Evolutionary conservation across 2,888 invertebrate genomes (phyloP).

Genomic region (Heteromyza rotundicornis): DNA sequence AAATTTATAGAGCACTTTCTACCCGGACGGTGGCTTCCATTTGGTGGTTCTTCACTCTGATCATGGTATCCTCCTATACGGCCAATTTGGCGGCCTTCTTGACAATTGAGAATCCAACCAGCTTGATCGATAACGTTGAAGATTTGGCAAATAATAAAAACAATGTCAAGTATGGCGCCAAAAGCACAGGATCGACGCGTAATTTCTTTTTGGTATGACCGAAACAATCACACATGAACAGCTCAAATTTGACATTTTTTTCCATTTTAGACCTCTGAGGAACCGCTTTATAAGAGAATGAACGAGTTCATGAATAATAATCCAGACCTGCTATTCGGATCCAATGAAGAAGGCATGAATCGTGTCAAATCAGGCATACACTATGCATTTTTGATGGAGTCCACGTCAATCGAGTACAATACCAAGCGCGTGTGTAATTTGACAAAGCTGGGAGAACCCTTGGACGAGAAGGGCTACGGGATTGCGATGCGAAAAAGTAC

Average conservation of each 20-base stretch:
- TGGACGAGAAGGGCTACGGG: constrained; percentile 77
- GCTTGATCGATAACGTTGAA: constrained; percentile 77
- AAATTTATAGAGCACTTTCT: constrained; percentile 74
- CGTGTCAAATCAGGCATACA: constrained; percentile 56
- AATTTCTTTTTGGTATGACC: constrained; percentile 81
- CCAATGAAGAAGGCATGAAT: constrained; percentile 67
- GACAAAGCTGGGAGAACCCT: constrained; percentile 67
- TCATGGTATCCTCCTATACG: constrained; percentile 80
- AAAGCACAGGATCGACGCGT: constrained; percentile 82
- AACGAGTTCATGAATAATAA: constrained; percentile 78
- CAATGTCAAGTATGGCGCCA: constrained; percentile 84
- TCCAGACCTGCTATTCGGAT: constrained; percentile 64
- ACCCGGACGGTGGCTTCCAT: constrained; percentile 85
- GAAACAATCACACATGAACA: not conserved
- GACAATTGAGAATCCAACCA: constrained; percentile 77
- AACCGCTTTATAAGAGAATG: constrained; percentile 78
- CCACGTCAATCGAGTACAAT: constrained; percentile 77
- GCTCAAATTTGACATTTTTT: not conserved
- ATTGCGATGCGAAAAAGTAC: constrained; percentile 74
- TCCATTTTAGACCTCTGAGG: constrained; percentile 70
- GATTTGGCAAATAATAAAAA: constrained; percentile 80
- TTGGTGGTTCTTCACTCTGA: constrained; percentile 90
- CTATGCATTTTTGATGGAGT: constrained; percentile 83
- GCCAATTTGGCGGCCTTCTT: constrained; percentile 91
- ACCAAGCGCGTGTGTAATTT: constrained; percentile 71